A percentile compares a stretch with the other conserved stretches of the same genome.
phyloP scores from a whole-genome alignment of 1,140 invertebrate genomes.

The Zaprionus taronus region DNA sequence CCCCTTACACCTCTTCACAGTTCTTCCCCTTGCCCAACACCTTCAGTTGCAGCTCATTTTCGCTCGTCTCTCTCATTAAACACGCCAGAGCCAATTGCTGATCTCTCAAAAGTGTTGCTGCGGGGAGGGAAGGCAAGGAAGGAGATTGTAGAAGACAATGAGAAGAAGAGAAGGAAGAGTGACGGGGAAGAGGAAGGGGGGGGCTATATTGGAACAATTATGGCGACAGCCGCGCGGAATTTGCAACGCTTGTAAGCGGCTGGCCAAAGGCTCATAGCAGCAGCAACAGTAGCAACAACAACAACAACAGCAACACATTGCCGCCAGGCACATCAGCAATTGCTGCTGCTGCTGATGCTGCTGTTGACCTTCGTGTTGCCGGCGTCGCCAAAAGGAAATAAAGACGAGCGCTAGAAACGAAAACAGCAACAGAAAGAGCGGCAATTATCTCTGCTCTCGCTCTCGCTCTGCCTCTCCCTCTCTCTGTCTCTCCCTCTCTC shows the following conservation, averaged over 20 bases:
- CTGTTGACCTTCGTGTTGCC: constrained; percentile 70
- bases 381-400: constrained; percentile 60
- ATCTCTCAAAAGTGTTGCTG: constrained; percentile 59
- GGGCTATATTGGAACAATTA: constrained; percentile 58
- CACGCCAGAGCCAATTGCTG: constrained; percentile 67
- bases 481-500: constrained; percentile 11
- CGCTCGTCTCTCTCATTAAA: constrained; percentile 59
- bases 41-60: background rate
- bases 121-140: background rate
- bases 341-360: constrained; percentile 25
- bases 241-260: constrained; percentile 77
- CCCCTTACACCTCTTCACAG: background rate
- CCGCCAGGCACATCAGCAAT: constrained; percentile 22
- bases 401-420: constrained; percentile 58
- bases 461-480: constrained; percentile 3
- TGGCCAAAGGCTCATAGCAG: constrained; percentile 60
- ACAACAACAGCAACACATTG: constrained; percentile 7
- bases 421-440: constrained; percentile 53
- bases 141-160: background rate
- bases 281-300: constrained; percentile 29
- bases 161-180: background rate
- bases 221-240: constrained; percentile 74
- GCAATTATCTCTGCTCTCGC: constrained; percentile 58
- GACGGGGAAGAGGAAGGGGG: background rate
- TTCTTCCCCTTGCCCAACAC: background rate